Evolutionary conservation across 2,113 vertebrate species (phyloP), one percentile per base, ranked within the genome.

Genomic region (Saccopteryx bilineata): DNA sequence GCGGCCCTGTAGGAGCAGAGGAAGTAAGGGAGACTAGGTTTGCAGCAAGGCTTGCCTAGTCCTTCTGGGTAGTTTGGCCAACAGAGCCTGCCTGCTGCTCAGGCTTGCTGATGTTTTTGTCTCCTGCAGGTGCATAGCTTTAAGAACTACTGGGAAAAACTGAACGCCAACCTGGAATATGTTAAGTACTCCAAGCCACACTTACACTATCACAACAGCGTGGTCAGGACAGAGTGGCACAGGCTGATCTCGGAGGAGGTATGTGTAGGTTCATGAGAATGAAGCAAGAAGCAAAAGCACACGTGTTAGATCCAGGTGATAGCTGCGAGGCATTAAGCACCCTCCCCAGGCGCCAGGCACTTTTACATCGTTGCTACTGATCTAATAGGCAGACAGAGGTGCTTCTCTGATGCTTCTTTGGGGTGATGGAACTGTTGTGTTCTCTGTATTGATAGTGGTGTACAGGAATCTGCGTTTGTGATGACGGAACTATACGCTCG

Each of bases 71-170:
- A 3, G 56, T 50, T 33, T 19, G 81, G 52, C 14, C 6, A 31
- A 12, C 48, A 21, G n/a, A 9, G 2, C 68, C 71, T 8, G 39
- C 50, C 71, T 8, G 39, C 50, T 75, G 61, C 65, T 95, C n/a
- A 17, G n/a, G 46, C 26, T 66, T 31, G 5, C 15, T 9, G 23
- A 26, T 90, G 24, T 24, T 89, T 95, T 96, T 58, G 24, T 87
- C 89, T 92, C 46, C 87, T 88, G 2, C 78, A 99, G 99, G 97
- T 98, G 93, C 98, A 97, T 80, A 98, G 97, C 95, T 98, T 98
- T 93, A 99, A 98, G 98, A 99, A 98, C 13, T 99, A 99, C 98
- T 99, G 99, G 99, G 98, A 98, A 90, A 99, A 99, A 96, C 98
- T 99, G 90, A 99, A 97, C 86, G 98, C 98, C 95, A 99, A 99